Evolutionary conservation across 2,113 vertebrate species (phyloP), one percentile per base, ranked within the genome.

Genomic region (Grammomys dolichurus): DNA sequence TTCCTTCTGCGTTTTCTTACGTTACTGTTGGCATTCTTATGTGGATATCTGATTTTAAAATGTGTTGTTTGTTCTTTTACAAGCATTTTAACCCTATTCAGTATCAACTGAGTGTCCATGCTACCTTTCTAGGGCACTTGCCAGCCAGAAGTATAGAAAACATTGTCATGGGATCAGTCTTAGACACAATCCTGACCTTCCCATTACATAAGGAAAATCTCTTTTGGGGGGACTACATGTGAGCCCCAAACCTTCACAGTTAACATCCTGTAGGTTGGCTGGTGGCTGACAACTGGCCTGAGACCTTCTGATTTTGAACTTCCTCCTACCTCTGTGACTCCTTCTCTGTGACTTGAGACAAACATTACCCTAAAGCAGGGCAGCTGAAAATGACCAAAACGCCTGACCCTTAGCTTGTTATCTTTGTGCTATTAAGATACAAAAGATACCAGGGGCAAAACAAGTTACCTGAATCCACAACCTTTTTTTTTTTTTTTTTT

Each of bases 81-180:
- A 94, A 92, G 85, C 72, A 76, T 70, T 96, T 96, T 96, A 96
- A 93, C 51, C 58, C 40, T 63, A 9, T 48, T 65, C 65, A 56
- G 63, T 14, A 84, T 22, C n/a, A n/a, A 33, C 51, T 3, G 33
- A 58, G 26, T 46, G 58, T 89, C 28, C n/a, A 7, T 0, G 0
- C 94, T 95, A 3, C 1, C 0, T 93, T 96, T 93, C 96, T 97
- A 97, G 90, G 81, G 92, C 78, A 28, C 80, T 58, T 95, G 81
- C 80, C 93, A 97, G 6, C 26, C 22, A 69, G 93, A 88, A 28
- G 46, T 17, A 90, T 76, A 43, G 85, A 60, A 72, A 46, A 51
- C 19, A 43, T 10, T 51, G 1, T 40, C 43, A 81, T 77, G 16
- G 67, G 81, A 28, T 43, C 43, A 10, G 81, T n/a, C 63, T 60